These are phyloP conservation scores for Pionites leucogaster DNA, from an alignment of 2,113 vertebrate genomes.

Conservation along the genomic window DNA sequence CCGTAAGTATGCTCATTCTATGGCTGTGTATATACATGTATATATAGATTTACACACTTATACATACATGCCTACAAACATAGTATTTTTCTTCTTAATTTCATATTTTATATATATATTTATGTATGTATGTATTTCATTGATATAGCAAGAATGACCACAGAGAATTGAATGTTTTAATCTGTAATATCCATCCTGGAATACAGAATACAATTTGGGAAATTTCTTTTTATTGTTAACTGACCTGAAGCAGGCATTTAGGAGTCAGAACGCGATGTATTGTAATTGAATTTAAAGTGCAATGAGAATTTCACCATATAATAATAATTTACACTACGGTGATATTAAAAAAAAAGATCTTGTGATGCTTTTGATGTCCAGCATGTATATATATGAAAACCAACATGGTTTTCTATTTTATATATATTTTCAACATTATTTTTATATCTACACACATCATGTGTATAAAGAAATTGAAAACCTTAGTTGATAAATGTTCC, in stretches of 20 bases:
- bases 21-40: background rate
- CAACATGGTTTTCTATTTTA: background rate
- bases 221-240: background rate
- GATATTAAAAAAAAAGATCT: background rate
- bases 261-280: background rate
- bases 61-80: background rate
- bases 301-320: background rate
- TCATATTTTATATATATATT: background rate
- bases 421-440: background rate
- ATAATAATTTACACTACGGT: background rate
- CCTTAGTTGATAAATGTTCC: background rate
- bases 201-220: background rate
- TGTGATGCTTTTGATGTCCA: background rate
- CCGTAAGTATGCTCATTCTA: background rate
- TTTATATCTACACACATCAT: background rate
- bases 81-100: background rate
- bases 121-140: background rate
- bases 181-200: background rate
- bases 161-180: background rate
- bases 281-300: background rate
- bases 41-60: background rate
- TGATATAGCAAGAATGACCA: background rate
- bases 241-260: background rate
- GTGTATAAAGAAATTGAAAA: background rate
- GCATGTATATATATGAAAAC: background rate